phyloP scores from a whole-genome alignment of 1,140 invertebrate genomes.

The Pogonomyrmex barbatus region DNA sequence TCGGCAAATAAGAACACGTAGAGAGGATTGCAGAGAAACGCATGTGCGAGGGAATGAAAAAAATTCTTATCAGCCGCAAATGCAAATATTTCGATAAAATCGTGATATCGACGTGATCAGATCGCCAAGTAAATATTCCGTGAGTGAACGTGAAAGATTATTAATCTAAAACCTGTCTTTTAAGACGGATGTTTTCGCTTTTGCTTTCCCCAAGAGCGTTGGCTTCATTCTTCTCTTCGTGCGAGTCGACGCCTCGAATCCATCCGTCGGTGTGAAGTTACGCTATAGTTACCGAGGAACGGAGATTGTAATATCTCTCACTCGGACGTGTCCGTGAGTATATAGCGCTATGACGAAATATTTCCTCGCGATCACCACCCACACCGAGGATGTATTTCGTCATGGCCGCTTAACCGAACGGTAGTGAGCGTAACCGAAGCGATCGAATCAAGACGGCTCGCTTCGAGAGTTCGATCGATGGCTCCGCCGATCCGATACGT shows the following conservation, averaged over 20 bases:
- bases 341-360: conserved; percentile 61
- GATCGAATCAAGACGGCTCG: conserved; percentile 30
- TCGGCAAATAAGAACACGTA: not conserved
- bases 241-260: conserved; percentile 7
- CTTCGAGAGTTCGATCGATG: conserved; percentile 28
- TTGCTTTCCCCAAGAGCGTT: conserved; percentile 34
- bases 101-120: not conserved
- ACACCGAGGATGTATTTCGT: conserved; percentile 66
- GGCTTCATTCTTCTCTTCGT: conserved; percentile 25
- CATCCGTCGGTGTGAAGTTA: conserved; percentile 30
- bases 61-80: not conserved
- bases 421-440: conserved; percentile 40
- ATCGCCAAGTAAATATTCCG: conserved; percentile 2
- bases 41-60: not conserved
- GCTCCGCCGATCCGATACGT: conserved; percentile 10
- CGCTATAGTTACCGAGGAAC: conserved; percentile 36
- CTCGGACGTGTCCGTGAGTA: conserved; percentile 18
- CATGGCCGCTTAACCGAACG: conserved; percentile 47
- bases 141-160: not conserved
- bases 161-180: not conserved
- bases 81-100: not conserved
- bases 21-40: too few species aligned
- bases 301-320: conserved; percentile 43
- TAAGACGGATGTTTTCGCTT: conserved; percentile 8
- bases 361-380: conserved; percentile 63